These are phyloP conservation scores for Andrena minutula DNA, from an alignment of 2,888 invertebrate species.

Conservation along the genomic window DNA sequence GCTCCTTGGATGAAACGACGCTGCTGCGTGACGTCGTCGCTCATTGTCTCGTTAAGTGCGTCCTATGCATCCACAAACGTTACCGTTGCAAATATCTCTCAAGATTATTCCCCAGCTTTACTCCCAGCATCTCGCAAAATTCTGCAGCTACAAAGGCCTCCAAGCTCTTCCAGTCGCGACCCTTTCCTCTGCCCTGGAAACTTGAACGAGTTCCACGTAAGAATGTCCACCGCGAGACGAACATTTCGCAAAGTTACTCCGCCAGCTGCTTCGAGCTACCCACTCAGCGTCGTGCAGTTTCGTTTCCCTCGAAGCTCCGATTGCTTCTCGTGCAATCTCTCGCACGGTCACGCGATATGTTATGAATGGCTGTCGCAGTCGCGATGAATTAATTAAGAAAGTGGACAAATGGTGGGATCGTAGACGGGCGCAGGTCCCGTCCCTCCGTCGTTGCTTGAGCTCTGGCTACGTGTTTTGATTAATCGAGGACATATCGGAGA, in stretches of 20 bases:
- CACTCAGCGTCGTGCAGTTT: constrained; percentile 40
- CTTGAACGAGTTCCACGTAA: neutral
- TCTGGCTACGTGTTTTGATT: constrained; percentile 76
- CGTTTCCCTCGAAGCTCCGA: neutral
- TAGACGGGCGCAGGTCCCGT: constrained; percentile 35
- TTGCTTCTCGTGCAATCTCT: constrained; percentile 1
- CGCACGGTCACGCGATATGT: neutral
- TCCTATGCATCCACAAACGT: neutral
- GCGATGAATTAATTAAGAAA: constrained; percentile 49
- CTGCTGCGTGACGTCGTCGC: neutral
- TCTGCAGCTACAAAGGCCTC: constrained; percentile 6
- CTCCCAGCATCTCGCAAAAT: neutral
- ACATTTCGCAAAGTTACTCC: constrained; percentile 4
- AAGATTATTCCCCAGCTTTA: too few species aligned
- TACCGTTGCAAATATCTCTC: too few species aligned
- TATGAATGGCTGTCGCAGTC: constrained; percentile 53
- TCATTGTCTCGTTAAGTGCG: constrained; percentile 2
- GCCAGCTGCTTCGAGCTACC: constrained; percentile 29
- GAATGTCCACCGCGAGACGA: neutral
- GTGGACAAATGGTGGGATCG: constrained; percentile 57
- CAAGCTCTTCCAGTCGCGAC: neutral
- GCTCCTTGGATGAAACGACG: constrained; percentile 3
- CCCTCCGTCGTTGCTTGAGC: constrained; percentile 57
- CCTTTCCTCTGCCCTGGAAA: neutral
- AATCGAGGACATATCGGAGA: constrained; percentile 73